Evolutionary conservation across 1,140 invertebrate genomes (phyloP), one percentile per base, ranked within the genome.

Genomic region (Brachionus calyciflorus): DNA sequence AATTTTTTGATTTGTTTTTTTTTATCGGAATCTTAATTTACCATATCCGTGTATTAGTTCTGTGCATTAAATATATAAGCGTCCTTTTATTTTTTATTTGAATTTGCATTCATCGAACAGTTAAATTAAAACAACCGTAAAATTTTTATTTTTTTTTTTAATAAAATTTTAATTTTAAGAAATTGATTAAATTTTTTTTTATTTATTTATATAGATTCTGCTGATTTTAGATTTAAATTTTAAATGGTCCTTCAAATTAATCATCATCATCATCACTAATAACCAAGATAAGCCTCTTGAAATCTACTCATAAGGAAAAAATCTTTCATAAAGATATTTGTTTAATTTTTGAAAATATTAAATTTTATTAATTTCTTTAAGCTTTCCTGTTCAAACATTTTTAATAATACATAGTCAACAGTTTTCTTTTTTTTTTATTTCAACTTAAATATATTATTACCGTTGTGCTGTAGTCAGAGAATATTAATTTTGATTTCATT

Each of bases 201-300:
- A n/a, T n/a, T n/a, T n/a, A n/a, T n/a, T n/a, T n/a, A n/a, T n/a
- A n/a, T n/a, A 53, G 33, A 55, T 55, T 55, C 24, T 55, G 24
- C 53, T 55, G 26, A 55, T 60, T 60, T 60, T 37, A 5, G 33
- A 5, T 37, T 3, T n/a, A 19, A 60, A 37, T 37, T 41, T 33
- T 60, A 60, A 60, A 60, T 60, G 55, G 55, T 60, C 55, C 55
- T 60, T 60, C 30, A 60, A 60, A 60, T 33, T 60, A 60, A 33
- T 60, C 12, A 17, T 37, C 33, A 9, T 37, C 9, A n/a, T n/a
- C n/a, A n/a, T n/a, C n/a, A n/a, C 33, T 37, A 60, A 60, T 19
- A 60, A 19, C 30, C 37, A 33, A 17, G 55, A 60, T 60, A 60
- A 60, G 55, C 55, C 30, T 37, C 55, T 60, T 60, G 55, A 60